phyloP scores from a whole-genome alignment of 2,888 invertebrate genomes.

The Ectemnius continuus region DNA sequence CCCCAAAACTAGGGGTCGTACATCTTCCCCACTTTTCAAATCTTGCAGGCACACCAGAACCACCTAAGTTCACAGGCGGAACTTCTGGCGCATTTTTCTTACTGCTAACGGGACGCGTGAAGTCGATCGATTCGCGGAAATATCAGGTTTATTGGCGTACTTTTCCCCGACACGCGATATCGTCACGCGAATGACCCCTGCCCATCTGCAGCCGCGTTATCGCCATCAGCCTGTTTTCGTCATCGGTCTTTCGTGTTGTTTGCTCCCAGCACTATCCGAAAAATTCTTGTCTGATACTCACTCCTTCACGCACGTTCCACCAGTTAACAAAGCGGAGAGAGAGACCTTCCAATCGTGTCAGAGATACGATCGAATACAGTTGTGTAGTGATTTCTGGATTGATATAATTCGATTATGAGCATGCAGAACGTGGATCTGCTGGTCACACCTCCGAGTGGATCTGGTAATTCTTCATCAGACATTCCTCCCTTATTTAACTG shows the following conservation, averaged over 20 bases:
- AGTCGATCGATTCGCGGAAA: not conserved
- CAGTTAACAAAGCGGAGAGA: slow-evolving; percentile 13
- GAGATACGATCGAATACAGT: not conserved
- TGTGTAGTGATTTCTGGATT: not conserved
- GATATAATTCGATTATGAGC: slow-evolving; percentile 35
- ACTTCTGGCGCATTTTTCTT: too few species aligned
- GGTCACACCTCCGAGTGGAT: slow-evolving; percentile 25
- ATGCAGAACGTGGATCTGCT: slow-evolving; percentile 32
- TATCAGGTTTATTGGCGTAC: slow-evolving; percentile 27
- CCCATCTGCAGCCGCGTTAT: slow-evolving; percentile 47
- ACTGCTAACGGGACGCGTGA: too few species aligned
- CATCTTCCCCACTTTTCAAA: too few species aligned
- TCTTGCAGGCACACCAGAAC: too few species aligned
- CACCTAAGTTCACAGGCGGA: too few species aligned
- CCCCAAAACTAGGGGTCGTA: too few species aligned
- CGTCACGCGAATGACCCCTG: slow-evolving; percentile 51
- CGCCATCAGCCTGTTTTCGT: slow-evolving; percentile 35
- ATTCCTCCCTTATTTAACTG: too few species aligned
- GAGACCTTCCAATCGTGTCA: not conserved
- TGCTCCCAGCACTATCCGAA: slow-evolving; percentile 22
- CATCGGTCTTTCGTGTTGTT: slow-evolving; percentile 42
- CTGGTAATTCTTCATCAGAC: slow-evolving; percentile 46
- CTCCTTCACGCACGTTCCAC: slow-evolving; percentile 24
- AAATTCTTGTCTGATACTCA: slow-evolving; percentile 34
- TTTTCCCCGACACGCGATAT: slow-evolving; percentile 35